Evolutionary conservation across 1,140 invertebrate species (phyloP).

Genomic region (Achroia grisella): DNA sequence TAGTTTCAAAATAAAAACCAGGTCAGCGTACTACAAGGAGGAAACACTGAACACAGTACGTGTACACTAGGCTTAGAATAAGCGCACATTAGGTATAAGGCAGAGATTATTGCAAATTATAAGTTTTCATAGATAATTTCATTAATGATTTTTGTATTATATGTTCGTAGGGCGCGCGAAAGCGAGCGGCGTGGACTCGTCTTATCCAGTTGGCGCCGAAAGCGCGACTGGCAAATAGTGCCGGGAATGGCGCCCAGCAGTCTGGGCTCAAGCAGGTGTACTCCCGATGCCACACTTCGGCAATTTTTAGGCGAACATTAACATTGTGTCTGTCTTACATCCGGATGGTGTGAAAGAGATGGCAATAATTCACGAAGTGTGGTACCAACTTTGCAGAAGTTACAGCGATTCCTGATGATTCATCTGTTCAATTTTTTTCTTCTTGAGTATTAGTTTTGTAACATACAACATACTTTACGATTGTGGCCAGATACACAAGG

Average conservation of each 20-base stretch:
- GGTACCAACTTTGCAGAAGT: too few species aligned
- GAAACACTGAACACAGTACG: slow-evolving; percentile 6
- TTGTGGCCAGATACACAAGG: too few species aligned
- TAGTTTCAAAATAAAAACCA: slow-evolving; percentile 19
- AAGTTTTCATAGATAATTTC: slow-evolving; percentile 23
- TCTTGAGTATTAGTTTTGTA: too few species aligned
- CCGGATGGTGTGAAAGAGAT: too few species aligned
- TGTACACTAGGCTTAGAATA: slow-evolving; percentile 11
- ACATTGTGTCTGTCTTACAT: too few species aligned
- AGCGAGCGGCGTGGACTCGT: slow-evolving; percentile 11
- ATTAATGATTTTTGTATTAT: slow-evolving; percentile 40
- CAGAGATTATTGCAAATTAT: slow-evolving; percentile 21
- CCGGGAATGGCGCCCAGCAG: slow-evolving; percentile 7
- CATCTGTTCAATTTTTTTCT: too few species aligned
- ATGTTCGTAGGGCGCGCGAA: slow-evolving; percentile 16
- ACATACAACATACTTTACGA: too few species aligned
- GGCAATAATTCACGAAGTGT: too few species aligned
- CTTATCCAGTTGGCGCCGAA: slow-evolving; percentile 19
- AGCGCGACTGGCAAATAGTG: slow-evolving; percentile 37
- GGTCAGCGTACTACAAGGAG: slow-evolving; percentile 5
- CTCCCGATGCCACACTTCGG: neutral
- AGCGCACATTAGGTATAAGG: slow-evolving; percentile 16
- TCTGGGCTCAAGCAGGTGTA: slow-evolving; percentile 10
- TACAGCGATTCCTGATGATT: too few species aligned
- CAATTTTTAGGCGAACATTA: too few species aligned